phyloP scores from a whole-genome alignment of 2,797 vertebrate species.

The Calcarius lapponicus region DNA sequence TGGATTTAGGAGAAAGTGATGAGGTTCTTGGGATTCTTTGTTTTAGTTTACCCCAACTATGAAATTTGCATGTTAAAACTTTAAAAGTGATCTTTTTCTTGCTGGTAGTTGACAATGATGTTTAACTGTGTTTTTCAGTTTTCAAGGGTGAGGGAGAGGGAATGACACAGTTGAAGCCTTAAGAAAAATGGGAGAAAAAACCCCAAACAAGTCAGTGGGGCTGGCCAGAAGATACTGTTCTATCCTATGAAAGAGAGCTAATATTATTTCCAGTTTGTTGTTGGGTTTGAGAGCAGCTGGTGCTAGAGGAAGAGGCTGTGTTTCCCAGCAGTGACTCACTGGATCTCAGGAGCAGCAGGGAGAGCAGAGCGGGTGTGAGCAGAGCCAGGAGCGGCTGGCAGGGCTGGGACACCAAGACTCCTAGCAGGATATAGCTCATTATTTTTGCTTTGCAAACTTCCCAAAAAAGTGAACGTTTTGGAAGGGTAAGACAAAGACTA shows the following conservation, averaged over 20 bases:
- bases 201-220: rapidly evolving
- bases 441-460: not conserved
- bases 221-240: not conserved
- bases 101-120: not conserved
- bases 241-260: not conserved
- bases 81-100: not conserved
- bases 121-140: conserved; percentile 22
- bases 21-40: not conserved
- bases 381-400: not conserved
- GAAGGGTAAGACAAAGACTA: not conserved
- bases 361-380: not conserved
- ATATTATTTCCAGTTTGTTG: conserved; percentile 6
- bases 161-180: not conserved
- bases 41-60: not conserved
- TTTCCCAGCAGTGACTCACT: conserved; percentile 20
- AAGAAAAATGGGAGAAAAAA: not conserved
- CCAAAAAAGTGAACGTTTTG: not conserved
- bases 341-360: not conserved
- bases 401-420: not conserved
- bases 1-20: not conserved
- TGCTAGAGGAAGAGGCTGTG: conserved; percentile 19
- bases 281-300: conserved; percentile 39
- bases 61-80: not conserved
- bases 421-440: not conserved
- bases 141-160: not conserved